Conservation (phyloP, 2,888 invertebrate genomes). For the Andricus quercusramuli region DNA sequence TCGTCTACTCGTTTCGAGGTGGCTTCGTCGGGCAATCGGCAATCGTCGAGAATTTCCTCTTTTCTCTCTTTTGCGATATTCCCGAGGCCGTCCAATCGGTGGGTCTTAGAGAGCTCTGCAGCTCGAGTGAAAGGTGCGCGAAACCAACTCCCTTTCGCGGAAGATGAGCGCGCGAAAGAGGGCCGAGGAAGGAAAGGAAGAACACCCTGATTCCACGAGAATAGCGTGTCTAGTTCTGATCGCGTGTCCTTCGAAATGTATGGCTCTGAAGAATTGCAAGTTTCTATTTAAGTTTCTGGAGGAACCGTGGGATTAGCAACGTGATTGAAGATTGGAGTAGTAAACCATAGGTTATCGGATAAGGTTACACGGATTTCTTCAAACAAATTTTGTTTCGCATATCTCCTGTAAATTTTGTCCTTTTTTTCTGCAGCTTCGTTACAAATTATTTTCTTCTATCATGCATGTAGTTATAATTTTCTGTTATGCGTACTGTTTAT, state of each 20-base stretch:
- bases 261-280: slow-evolving; percentile 26
- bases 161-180: neutral
- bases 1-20: slow-evolving; percentile 57
- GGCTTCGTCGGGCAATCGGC: slow-evolving; percentile 53
- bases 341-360: neutral
- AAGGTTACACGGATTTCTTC: too few species aligned
- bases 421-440: neutral
- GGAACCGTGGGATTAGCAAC: slow-evolving; percentile 23
- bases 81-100: slow-evolving; percentile 43
- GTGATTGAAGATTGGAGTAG: slow-evolving; percentile 7
- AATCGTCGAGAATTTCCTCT: slow-evolving; percentile 57
- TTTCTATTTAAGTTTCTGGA: slow-evolving; percentile 35
- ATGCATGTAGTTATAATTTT: neutral
- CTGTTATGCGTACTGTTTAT: neutral
- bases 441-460: neutral
- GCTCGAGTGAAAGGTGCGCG: slow-evolving; percentile 29
- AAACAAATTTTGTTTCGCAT: too few species aligned
- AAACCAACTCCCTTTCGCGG: neutral
- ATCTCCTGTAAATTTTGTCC: too few species aligned
- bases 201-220: slow-evolving; percentile 12
- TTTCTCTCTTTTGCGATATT: slow-evolving; percentile 47
- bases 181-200: neutral
- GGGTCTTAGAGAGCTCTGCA: slow-evolving; percentile 19
- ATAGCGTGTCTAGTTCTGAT: slow-evolving; percentile 38
- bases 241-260: slow-evolving; percentile 39